Evolutionary conservation across 2,888 invertebrate genomes (phyloP).

Genomic region (Deilephila elpenor): DNA sequence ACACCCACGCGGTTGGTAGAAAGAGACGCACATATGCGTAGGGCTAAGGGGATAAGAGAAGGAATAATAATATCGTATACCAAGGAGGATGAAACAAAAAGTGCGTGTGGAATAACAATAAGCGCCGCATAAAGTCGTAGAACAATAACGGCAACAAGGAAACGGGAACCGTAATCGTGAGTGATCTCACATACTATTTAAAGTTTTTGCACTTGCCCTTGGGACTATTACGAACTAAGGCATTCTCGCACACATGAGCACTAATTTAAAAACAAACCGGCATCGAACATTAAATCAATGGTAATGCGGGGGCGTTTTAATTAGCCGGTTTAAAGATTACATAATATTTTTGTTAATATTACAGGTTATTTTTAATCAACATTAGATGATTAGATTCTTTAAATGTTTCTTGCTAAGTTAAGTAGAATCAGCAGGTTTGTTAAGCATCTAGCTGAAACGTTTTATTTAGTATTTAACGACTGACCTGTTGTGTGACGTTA

Average conservation of each 20-base stretch:
- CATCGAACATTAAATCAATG: too few relatives aligned
- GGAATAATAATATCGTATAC: conserved; percentile 48
- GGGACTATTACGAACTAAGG: neutral
- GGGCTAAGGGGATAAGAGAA: conserved; percentile 44
- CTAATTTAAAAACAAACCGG: neutral
- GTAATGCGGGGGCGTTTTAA: too few relatives aligned
- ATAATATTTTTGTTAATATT: too few relatives aligned
- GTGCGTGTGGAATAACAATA: conserved; percentile 60
- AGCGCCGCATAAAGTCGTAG: conserved; percentile 37
- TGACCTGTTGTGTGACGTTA: too few relatives aligned
- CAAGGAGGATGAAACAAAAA: conserved; percentile 57
- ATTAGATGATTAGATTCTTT: too few relatives aligned
- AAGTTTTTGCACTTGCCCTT: neutral
- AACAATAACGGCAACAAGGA: conserved; percentile 28
- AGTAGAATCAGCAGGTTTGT: too few relatives aligned
- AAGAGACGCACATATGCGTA: conserved; percentile 44
- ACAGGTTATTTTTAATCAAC: too few relatives aligned
- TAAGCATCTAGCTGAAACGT: too few relatives aligned
- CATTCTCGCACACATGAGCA: neutral
- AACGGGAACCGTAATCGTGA: conserved; percentile 18
- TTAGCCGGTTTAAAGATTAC: too few relatives aligned
- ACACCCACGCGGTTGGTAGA: conserved; percentile 58
- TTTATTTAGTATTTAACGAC: too few relatives aligned
- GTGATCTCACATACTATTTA: conserved; percentile 16
- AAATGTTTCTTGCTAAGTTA: too few relatives aligned